A percentile compares a stretch with the other conserved stretches of the same genome.
phyloP scores from a whole-genome alignment of 2,888 invertebrate genomes.

The Catonia carolina region DNA sequence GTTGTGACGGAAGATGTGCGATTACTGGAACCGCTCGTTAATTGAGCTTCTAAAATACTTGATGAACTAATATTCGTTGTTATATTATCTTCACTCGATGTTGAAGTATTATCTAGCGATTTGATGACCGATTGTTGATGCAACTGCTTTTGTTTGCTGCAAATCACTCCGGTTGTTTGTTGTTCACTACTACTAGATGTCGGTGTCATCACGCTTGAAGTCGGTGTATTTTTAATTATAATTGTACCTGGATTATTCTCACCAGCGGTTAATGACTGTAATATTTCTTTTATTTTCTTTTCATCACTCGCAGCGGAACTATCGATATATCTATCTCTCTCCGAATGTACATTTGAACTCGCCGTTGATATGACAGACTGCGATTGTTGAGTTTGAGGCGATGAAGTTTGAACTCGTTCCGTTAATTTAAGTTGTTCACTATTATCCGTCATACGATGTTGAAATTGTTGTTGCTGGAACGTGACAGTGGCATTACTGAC shows the following conservation, averaged over 20 bases:
- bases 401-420: background rate
- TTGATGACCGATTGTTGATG: conserved; percentile 11
- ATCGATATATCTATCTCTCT: background rate
- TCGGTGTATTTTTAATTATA: conserved; percentile 14
- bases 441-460: background rate
- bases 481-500: background rate
- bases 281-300: background rate
- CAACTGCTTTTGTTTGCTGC: conserved; percentile 19
- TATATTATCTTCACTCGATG: conserved; percentile 15
- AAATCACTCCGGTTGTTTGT: conserved; percentile 20
- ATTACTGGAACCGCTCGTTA: conserved; percentile 24
- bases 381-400: conserved; percentile 1
- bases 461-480: conserved; percentile 1
- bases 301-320: background rate
- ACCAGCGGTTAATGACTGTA: background rate
- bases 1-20: conserved; percentile 2
- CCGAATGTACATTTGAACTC: background rate
- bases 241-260: background rate
- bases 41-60: conserved; percentile 33
- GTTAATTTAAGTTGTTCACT: conserved; percentile 3
- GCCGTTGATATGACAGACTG: background rate
- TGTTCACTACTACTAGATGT: conserved; percentile 10
- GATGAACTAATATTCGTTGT: conserved; percentile 24
- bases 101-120: conserved; percentile 4
- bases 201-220: background rate